Base-by-base conservation (phyloP, 2,113 vertebrate species). In the Myotis yumanensis region DNA sequence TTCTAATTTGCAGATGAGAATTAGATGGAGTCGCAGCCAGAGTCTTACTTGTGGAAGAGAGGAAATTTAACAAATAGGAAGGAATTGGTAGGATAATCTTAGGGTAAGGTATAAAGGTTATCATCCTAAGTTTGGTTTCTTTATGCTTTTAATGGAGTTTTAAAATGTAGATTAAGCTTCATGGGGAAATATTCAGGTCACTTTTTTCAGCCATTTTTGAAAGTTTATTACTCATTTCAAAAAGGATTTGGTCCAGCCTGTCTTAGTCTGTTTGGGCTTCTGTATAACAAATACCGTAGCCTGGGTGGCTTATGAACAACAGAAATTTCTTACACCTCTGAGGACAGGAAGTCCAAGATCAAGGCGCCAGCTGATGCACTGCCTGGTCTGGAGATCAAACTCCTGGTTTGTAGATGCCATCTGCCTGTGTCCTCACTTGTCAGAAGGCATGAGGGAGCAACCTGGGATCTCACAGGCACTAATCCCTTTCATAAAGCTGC, bases 61-160 rank as follows among this genome's bases (percentile, higher is more conserved):
- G 28, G 46, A 88, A 64, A 62, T 32, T 37, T 4, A 73, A 43
- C 28, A 81, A 62, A 14, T 52, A 87, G 66, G 72, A 90, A 91
- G 46, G 7, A 48, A 54, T 57, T 66, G 32, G 57, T n/a, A 69
- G 37, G 54, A 30, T 77, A 54, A 90, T 25, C 48, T 73, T 92
- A 94, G 81, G 43, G 9, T 89, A 69, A 57, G 25, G 32, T 75
- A 54, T 52, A 68, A 86, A 93, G n/a, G 8, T 76, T 88, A 15
- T 73, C 18, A 52, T 89, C 75, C 11, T 43, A 64, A 59, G 22
- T 75, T 51, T 7, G 48, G 57, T 52, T 64, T 87, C 25, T 43
- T 81, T 83, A 59, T 92, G 11, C 30, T 86, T 90, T 90, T 83
- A 77, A 51, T 86, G 30, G 23, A 17, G 4, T 92, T 95, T 96